These are phyloP conservation scores for Colletes gigas DNA, from an alignment of 1,140 invertebrate species.

Conservation along the genomic window DNA sequence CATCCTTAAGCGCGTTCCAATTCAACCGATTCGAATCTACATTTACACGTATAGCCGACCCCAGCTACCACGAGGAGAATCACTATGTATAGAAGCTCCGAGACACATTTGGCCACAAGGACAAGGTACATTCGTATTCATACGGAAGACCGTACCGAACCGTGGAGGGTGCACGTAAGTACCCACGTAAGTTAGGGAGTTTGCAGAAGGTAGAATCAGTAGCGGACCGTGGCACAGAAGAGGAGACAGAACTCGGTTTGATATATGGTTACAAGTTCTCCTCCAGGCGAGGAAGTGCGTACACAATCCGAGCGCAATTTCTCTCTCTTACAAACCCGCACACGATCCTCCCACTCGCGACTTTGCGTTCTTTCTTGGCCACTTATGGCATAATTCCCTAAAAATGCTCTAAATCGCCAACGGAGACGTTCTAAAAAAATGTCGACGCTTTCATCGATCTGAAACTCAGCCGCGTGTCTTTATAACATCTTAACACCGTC, in stretches of 20 bases:
- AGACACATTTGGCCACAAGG: constrained; percentile 46
- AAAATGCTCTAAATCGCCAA: too few species aligned
- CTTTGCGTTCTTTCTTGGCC: constrained; percentile 32
- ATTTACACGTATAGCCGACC: constrained; percentile 10
- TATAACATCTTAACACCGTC: too few species aligned
- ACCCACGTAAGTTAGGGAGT: constrained; percentile 66
- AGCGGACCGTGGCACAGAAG: constrained; percentile 44
- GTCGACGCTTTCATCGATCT: neutral
- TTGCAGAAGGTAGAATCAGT: constrained; percentile 61
- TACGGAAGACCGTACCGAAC: constrained; percentile 52
- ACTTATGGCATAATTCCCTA: neutral
- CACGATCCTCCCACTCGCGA: too few species aligned
- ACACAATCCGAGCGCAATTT: constrained; percentile 68
- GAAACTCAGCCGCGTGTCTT: too few species aligned
- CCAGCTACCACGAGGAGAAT: neutral
- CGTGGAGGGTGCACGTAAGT: constrained; percentile 58
- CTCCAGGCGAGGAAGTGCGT: constrained; percentile 59
- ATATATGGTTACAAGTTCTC: constrained; percentile 72
- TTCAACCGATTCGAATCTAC: constrained; percentile 36
- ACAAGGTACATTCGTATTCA: constrained; percentile 62
- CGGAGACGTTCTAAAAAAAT: constrained; percentile 21
- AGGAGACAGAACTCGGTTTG: constrained; percentile 69
- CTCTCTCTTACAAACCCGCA: neutral
- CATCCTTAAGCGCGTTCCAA: neutral
- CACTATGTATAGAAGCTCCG: neutral